These are phyloP conservation scores for Prorops nasuta DNA, from an alignment of 1,140 invertebrate species.

Conservation along the genomic window DNA sequence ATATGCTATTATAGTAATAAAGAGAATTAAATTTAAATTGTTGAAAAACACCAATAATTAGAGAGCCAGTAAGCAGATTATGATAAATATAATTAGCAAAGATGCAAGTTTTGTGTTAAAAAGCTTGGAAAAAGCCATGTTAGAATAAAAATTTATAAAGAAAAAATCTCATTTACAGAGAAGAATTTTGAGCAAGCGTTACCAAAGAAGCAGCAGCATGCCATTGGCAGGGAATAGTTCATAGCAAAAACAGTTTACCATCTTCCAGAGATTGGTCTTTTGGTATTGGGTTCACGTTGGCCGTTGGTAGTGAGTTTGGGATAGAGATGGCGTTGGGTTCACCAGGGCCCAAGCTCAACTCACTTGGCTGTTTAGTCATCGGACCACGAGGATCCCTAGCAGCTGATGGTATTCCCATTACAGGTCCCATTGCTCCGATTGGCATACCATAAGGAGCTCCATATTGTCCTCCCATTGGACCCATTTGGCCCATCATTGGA, in stretches of 20 bases:
- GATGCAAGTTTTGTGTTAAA: too few relatives aligned
- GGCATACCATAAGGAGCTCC: conserved; percentile 51
- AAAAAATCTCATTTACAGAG: conserved; percentile 1
- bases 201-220: conserved; percentile 41
- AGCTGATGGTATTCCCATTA: conserved; percentile 55
- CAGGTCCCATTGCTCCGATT: conserved; percentile 64
- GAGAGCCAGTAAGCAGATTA: too few relatives aligned
- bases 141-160: too few relatives aligned
- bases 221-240: conserved; percentile 39
- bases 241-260: conserved; percentile 59
- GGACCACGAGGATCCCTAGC: conserved; percentile 50
- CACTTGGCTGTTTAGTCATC: conserved; percentile 72
- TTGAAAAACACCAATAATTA: too few relatives aligned
- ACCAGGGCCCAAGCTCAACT: conserved; percentile 65
- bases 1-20: too few relatives aligned
- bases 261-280: conserved; percentile 68
- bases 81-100: too few relatives aligned
- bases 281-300: conserved; percentile 59
- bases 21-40: too few relatives aligned
- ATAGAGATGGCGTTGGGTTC: conserved; percentile 53
- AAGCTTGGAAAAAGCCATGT: too few relatives aligned
- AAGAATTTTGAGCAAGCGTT: conserved; percentile 21
- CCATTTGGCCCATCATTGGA: conserved; percentile 60
- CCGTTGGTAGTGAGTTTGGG: conserved; percentile 46
- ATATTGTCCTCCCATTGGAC: conserved; percentile 56